Conservation (phyloP, 2,888 invertebrate genomes). For the Andrena minutula region DNA sequence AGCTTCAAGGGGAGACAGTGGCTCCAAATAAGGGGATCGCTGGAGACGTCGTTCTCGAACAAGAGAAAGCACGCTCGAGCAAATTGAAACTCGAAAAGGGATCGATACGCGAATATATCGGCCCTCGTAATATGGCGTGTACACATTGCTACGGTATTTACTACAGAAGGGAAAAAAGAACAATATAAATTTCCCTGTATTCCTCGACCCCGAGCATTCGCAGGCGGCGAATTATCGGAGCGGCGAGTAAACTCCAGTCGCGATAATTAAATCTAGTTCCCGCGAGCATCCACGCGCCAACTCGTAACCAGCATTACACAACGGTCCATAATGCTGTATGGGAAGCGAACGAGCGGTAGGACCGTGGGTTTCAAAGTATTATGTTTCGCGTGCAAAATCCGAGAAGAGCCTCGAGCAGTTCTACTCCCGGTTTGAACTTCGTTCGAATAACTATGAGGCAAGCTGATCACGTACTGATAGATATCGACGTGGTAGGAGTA, state of each 20-base stretch:
- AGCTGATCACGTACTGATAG: conserved; percentile 36
- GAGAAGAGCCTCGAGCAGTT: conserved; percentile 26
- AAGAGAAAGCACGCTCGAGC: conserved; percentile 13
- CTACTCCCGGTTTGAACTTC: conserved; percentile 31
- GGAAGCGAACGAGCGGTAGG: not conserved
- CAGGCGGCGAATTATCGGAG: not conserved
- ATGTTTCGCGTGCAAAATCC: conserved; percentile 54
- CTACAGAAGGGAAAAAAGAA: not conserved
- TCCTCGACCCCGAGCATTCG: not conserved
- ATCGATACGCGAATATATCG: conserved; percentile 44
- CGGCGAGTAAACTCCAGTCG: conserved; percentile 50
- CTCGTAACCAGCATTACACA: conserved; percentile 72
- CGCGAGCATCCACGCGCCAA: conserved; percentile 69
- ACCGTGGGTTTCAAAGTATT: conserved; percentile 55
- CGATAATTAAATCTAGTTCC: conserved; percentile 79
- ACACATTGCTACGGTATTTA: conserved; percentile 19
- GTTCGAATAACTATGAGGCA: conserved; percentile 35
- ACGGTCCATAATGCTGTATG: conserved; percentile 70
- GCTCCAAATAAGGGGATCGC: conserved; percentile 28
- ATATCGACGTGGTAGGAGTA: conserved; percentile 12
- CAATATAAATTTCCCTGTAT: conserved; percentile 1
- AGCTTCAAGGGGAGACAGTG: not conserved
- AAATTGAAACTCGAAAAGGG: conserved; percentile 32
- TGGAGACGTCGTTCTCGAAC: not conserved
- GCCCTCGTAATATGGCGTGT: conserved; percentile 8